These are phyloP conservation scores for Fringilla coelebs DNA, from an alignment of 2,797 vertebrate genomes.

Conservation along the genomic window DNA sequence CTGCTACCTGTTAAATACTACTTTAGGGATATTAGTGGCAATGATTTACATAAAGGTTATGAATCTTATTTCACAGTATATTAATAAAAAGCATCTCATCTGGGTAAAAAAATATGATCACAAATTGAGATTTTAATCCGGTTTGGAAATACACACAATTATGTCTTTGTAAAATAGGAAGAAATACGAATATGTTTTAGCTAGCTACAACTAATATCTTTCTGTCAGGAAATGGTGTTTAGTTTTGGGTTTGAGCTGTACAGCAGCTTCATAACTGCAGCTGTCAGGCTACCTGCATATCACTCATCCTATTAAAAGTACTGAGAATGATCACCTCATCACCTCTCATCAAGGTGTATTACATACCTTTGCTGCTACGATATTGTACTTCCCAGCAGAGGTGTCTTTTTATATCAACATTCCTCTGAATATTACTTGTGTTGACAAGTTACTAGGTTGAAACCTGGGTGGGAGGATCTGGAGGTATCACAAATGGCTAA, in stretches of 20 bases:
- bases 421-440: conserved; percentile 38
- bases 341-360: background rate
- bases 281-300: conserved; percentile 10
- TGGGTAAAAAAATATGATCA: background rate
- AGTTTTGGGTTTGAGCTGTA: background rate
- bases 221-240: background rate
- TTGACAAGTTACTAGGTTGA: conserved; percentile 54
- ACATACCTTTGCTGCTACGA: background rate
- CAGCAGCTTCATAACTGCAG: background rate
- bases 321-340: background rate
- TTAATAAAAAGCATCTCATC: background rate
- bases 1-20: conserved; percentile 13
- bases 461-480: conserved; percentile 44
- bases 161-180: background rate
- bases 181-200: background rate
- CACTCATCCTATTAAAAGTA: background rate
- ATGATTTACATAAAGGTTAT: conserved; percentile 27
- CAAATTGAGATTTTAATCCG: background rate
- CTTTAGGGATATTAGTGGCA: background rate
- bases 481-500: conserved; percentile 39
- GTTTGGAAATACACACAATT: background rate
- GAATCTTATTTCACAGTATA: conserved; percentile 36
- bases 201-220: background rate
- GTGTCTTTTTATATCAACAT: background rate
- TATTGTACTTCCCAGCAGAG: background rate